These are phyloP conservation scores for Gryllus longicercus DNA, from an alignment of 2,888 invertebrate genomes.

Conservation along the genomic window DNA sequence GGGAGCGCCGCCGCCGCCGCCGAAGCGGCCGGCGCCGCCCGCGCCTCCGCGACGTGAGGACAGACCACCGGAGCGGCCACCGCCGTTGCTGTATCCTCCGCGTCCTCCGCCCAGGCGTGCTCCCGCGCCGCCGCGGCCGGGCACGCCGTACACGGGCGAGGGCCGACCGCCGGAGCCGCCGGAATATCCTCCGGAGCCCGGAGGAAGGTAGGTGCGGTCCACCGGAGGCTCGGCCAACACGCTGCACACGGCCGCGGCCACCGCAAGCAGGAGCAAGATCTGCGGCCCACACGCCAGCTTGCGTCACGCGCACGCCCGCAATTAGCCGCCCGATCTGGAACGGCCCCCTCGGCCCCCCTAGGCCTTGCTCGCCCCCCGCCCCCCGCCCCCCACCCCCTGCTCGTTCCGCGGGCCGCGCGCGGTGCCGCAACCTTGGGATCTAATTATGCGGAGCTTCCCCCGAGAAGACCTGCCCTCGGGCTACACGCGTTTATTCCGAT, in stretches of 20 bases:
- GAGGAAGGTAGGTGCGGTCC: constrained; percentile 32
- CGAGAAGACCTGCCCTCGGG: no score
- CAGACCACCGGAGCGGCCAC: not conserved
- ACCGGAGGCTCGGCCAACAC: constrained; percentile 33
- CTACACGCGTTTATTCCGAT: no score
- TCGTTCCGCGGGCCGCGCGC: no score
- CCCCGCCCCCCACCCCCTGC: no score
- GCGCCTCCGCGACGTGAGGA: not conserved
- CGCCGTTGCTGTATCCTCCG: constrained; percentile 20
- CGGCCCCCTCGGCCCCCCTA: no score
- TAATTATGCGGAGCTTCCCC: no score
- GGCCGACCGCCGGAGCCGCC: not conserved
- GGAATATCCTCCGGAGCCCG: not conserved
- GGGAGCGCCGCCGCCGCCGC: constrained; percentile 32
- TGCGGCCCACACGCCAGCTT: not conserved
- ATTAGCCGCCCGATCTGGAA: no score
- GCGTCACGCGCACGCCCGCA: no score
- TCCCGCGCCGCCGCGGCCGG: not conserved
- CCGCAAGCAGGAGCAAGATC: not conserved
- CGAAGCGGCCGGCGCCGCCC: not conserved
- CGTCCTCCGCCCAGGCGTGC: constrained; percentile 21
- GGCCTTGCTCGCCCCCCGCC: no score
- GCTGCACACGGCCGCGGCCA: constrained; percentile 21
- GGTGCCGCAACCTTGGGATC: no score
- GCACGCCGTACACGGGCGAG: not conserved